Percentiles rank a stretch among this genome's conserved stretches.
These are phyloP conservation scores for Nemotelus nigrinus DNA, from an alignment of 2,888 invertebrate genomes.

Conservation along the genomic window DNA sequence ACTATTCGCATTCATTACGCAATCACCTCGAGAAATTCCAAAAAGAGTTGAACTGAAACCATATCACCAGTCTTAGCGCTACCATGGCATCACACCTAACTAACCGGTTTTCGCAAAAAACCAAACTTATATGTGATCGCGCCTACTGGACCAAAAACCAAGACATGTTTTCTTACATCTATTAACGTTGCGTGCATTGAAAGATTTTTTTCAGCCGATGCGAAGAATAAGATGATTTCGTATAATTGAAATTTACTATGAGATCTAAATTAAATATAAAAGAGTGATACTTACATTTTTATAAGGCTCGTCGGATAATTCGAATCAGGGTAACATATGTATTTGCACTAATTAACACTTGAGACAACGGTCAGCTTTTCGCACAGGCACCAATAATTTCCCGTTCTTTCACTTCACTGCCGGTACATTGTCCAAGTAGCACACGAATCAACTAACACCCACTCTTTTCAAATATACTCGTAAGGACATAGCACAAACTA, in stretches of 20 bases:
- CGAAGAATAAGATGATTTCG: not conserved
- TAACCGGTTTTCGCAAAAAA: constrained; percentile 36
- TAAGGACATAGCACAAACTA: not conserved
- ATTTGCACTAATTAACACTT: too few species aligned
- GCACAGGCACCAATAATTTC: too few species aligned
- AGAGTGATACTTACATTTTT: not conserved
- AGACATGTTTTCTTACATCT: constrained; percentile 18
- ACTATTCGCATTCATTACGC: constrained; percentile 13
- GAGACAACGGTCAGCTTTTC: too few species aligned
- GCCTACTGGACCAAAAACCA: constrained; percentile 22
- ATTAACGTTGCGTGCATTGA: not conserved
- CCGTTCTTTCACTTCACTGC: too few species aligned
- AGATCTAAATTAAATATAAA: not conserved
- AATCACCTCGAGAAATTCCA: constrained; percentile 20
- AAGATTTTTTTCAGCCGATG: not conserved
- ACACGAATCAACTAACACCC: too few species aligned
- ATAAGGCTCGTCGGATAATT: too few species aligned
- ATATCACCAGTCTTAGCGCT: not conserved
- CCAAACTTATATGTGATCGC: not conserved
- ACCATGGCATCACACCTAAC: constrained; percentile 33
- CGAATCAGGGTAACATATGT: too few species aligned
- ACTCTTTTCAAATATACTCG: too few species aligned
- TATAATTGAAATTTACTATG: not conserved
- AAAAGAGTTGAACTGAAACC: constrained; percentile 4
- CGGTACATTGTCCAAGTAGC: too few species aligned